phyloP scores from a whole-genome alignment of 2,797 vertebrate genomes.

The Enteromius afrohamiltoni region DNA sequence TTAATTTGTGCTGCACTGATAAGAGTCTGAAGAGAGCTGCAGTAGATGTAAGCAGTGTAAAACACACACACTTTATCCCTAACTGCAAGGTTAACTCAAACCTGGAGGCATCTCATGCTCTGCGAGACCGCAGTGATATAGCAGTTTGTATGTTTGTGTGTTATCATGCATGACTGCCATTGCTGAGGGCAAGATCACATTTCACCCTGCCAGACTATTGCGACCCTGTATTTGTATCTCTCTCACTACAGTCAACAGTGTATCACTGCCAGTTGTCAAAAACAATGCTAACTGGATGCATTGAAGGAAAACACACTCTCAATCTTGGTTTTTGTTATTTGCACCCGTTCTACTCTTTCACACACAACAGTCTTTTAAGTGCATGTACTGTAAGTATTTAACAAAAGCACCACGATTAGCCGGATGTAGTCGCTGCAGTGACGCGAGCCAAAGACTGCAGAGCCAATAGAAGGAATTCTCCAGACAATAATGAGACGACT shows the following conservation, averaged over 20 bases:
- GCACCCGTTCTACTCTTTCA: not conserved
- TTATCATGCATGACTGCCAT: conserved; percentile 16
- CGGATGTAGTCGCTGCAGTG: not conserved
- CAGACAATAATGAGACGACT: conserved; percentile 3
- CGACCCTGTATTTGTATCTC: conserved; percentile 1
- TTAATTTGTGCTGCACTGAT: not conserved
- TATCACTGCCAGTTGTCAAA: not conserved
- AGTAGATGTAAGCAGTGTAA: not conserved
- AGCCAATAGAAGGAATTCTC: conserved; percentile 12
- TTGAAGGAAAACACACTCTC: not conserved
- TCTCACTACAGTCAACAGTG: not conserved
- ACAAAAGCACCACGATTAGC: not conserved
- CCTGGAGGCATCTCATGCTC: conserved; percentile 17
- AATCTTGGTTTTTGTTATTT: not conserved
- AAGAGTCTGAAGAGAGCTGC: not conserved
- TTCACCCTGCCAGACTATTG: conserved; percentile 17
- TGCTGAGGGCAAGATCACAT: conserved; percentile 46
- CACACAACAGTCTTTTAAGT: not conserved
- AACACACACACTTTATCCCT: conserved; percentile 3
- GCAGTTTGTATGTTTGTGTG: conserved; percentile 15
- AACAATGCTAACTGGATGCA: not conserved
- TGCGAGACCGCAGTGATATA: not conserved
- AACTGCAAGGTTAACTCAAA: conserved; percentile 22
- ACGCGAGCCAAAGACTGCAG: not conserved
- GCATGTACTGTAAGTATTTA: conserved; percentile 28